phyloP scores from a whole-genome alignment of 2,113 vertebrate genomes.

The Tachysurus fulvidraco region DNA sequence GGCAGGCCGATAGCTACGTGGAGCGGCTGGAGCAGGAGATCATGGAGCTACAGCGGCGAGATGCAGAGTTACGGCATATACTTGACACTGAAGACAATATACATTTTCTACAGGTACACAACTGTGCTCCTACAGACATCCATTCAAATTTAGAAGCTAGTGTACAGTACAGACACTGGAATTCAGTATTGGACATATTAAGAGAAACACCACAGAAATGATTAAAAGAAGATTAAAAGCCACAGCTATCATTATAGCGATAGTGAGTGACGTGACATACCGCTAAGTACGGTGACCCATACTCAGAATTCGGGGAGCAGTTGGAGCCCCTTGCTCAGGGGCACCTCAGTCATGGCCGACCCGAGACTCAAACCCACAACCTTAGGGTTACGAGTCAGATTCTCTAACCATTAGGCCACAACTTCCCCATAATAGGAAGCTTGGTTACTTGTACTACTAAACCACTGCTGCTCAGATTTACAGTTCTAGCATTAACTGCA shows the following conservation, averaged over 20 bases:
- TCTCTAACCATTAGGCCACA: too few relatives aligned
- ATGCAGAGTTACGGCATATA: conserved; percentile 71
- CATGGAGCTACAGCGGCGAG: conserved; percentile 71
- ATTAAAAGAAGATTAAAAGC: background rate
- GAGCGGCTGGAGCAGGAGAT: conserved; percentile 76
- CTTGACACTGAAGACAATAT: conserved; percentile 78
- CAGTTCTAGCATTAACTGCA: background rate
- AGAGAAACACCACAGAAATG: background rate
- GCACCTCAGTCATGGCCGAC: too few relatives aligned
- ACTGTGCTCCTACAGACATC: background rate
- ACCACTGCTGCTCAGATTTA: background rate
- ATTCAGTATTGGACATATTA: background rate
- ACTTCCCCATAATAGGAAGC: too few relatives aligned
- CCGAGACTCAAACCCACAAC: too few relatives aligned
- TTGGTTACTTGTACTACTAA: background rate
- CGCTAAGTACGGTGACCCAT: too few relatives aligned
- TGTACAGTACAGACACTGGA: background rate
- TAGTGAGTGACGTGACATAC: too few relatives aligned
- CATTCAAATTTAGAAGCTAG: background rate
- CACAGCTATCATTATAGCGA: background rate
- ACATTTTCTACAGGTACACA: conserved; percentile 75
- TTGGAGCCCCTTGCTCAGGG: too few relatives aligned
- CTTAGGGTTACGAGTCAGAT: too few relatives aligned
- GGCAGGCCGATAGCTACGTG: conserved; percentile 71
- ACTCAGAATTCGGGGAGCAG: too few relatives aligned